Percentiles rank a stretch among this genome's conserved stretches.
Conservation (phyloP, 1,140 invertebrate genomes). For the Epicauta chinensis region DNA sequence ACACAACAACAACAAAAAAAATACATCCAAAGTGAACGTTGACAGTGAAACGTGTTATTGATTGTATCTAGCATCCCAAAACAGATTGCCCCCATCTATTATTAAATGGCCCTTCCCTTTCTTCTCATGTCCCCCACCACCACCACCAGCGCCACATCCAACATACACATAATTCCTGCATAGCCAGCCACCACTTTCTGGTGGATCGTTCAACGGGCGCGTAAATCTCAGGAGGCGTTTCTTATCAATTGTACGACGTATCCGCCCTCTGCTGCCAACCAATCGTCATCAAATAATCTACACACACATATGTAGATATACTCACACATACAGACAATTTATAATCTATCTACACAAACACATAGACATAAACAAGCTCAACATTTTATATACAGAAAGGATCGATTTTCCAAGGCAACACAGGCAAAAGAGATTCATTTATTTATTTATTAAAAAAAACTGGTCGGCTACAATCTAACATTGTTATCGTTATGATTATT, state of each 20-base stretch:
- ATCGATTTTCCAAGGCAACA: too few species aligned
- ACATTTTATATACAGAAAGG: too few species aligned
- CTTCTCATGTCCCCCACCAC: constrained; percentile 1
- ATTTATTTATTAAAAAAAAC: too few species aligned
- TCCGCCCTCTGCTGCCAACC: constrained; percentile 16
- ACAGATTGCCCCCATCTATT: constrained; percentile 15
- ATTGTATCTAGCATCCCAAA: constrained; percentile 9
- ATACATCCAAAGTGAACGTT: too few species aligned
- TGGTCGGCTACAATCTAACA: too few species aligned
- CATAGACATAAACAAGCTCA: too few species aligned
- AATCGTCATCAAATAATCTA: constrained; percentile 11
- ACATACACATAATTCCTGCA: too few species aligned
- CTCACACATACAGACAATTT: background rate
- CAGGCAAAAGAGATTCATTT: too few species aligned
- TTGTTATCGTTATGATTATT: too few species aligned
- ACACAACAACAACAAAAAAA: too few species aligned
- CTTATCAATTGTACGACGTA: constrained; percentile 15
- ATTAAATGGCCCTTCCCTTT: constrained; percentile 6
- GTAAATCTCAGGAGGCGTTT: constrained; percentile 30
- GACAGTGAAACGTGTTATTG: constrained; percentile 11
- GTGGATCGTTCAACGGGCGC: constrained; percentile 11
- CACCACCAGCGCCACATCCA: background rate
- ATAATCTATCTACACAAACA: too few species aligned
- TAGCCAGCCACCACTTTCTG: too few species aligned
- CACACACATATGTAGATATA: background rate